Percentiles rank a stretch among this genome's conserved stretches.
These are phyloP conservation scores for Altica lythri DNA, from an alignment of 2,888 invertebrate species.

Conservation along the genomic window DNA sequence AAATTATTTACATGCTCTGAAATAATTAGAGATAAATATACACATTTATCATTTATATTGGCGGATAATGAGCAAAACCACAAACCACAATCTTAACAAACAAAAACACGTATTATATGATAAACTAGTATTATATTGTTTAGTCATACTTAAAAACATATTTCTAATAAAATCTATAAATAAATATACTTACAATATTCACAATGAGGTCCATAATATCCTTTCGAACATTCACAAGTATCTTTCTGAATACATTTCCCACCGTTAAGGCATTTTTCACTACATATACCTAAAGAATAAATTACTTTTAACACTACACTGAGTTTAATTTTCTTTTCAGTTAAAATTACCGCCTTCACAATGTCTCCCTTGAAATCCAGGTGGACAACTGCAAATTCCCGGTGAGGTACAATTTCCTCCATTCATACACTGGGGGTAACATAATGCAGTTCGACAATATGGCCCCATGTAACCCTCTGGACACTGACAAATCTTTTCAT, in stretches of 20 bases:
- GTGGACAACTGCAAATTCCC: constrained; percentile 83
- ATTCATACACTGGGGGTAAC: constrained; percentile 92
- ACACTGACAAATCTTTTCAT: constrained; percentile 84
- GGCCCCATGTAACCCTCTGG: constrained; percentile 90
- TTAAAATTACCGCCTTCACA: constrained; percentile 44
- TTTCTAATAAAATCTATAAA: no score
- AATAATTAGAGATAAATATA: no score
- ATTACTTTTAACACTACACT: no score
- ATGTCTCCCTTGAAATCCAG: constrained; percentile 83
- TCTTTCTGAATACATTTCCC: constrained; percentile 95
- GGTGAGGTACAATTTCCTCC: constrained; percentile 91
- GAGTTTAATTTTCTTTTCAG: no score
- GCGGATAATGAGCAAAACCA: no score
- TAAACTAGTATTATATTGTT: not conserved
- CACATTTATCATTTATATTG: no score
- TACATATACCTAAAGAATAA: constrained; percentile 76
- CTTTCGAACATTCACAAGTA: constrained; percentile 88
- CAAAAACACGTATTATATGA: not conserved
- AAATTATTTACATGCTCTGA: no score
- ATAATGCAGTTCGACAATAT: constrained; percentile 85
- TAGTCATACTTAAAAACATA: not conserved
- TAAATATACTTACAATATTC: constrained; percentile 89
- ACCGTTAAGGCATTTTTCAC: constrained; percentile 89
- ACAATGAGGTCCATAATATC: constrained; percentile 87
- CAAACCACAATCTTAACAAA: not conserved